A percentile compares a stretch with the other conserved stretches of the same genome.
Evolutionary conservation across 2,797 vertebrate genomes (phyloP).

Genomic region (Prionace glauca): DNA sequence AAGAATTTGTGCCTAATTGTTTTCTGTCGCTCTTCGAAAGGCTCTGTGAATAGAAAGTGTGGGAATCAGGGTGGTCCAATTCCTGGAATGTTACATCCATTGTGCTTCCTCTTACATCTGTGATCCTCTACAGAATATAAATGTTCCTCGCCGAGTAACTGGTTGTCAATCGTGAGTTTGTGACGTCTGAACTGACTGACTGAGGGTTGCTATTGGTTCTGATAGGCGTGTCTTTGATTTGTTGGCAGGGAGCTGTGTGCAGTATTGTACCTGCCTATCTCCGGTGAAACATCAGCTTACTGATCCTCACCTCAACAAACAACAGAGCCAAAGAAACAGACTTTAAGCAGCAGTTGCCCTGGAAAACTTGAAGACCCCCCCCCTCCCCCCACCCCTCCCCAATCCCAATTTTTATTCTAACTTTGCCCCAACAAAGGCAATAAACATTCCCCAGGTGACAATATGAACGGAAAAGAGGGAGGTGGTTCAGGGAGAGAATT

Average conservation of each 20-base stretch:
- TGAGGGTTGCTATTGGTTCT: not conserved
- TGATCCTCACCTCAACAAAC: not conserved
- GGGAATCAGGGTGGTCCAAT: not conserved
- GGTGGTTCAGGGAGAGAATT: no score
- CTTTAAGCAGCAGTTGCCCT: not conserved
- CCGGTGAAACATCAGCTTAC: not conserved
- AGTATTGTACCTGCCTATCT: not conserved
- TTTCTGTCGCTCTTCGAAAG: not conserved
- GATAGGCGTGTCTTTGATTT: not conserved
- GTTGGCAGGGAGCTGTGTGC: not conserved
- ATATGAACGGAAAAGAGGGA: not conserved
- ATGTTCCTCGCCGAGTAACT: not conserved
- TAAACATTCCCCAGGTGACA: not conserved
- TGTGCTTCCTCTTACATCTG: not conserved
- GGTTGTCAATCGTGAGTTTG: not conserved
- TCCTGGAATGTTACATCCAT: not conserved
- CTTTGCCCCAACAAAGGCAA: not conserved
- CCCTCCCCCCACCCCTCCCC: no score
- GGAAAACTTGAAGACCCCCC: not conserved
- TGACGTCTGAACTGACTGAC: not conserved
- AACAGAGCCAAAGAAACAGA: not conserved
- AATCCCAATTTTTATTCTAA: not conserved
- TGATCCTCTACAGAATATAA: not conserved
- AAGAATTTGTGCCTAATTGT: not conserved
- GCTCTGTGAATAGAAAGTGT: not conserved